Percentiles rank a stretch among this genome's conserved stretches.
phyloP scores from a whole-genome alignment of 2,888 invertebrate genomes.

The Tholera decimalis region DNA sequence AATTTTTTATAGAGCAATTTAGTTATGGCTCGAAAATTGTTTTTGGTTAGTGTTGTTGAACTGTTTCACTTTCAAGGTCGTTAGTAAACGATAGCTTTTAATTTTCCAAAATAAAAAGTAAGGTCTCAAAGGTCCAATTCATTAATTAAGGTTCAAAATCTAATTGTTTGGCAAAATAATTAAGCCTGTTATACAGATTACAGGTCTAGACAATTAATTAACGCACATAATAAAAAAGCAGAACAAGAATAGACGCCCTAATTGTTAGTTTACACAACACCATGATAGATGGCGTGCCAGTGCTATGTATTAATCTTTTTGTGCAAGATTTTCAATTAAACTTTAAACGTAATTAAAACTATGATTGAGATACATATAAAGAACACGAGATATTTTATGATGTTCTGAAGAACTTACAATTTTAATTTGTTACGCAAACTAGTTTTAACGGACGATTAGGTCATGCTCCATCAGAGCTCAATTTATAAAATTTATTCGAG shows the following conservation, averaged over 20 bases:
- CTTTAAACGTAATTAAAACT: constrained; percentile 5
- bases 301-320: constrained; percentile 20
- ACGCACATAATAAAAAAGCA: constrained; percentile 19
- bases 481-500: constrained; percentile 37
- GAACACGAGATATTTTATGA: constrained; percentile 18
- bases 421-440: constrained; percentile 46
- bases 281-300: constrained; percentile 36
- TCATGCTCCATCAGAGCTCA: constrained; percentile 38
- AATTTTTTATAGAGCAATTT: constrained; percentile 58
- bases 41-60: constrained; percentile 32
- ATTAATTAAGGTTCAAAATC: constrained; percentile 4
- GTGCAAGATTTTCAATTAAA: constrained; percentile 28
- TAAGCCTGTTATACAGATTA: constrained; percentile 19
- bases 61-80: constrained; percentile 45
- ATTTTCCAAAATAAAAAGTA: constrained; percentile 6
- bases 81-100: constrained; percentile 1
- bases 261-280: constrained; percentile 34
- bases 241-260: constrained; percentile 21
- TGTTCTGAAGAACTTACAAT: constrained; percentile 7
- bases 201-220: constrained; percentile 48
- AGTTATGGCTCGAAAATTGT: constrained; percentile 33
- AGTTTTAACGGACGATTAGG: constrained; percentile 41
- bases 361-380: constrained; percentile 5
- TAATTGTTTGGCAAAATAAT: constrained; percentile 24
- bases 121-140: neutral